These are phyloP conservation scores for Trinectes maculatus DNA, from an alignment of 2,113 vertebrate species.

Conservation along the genomic window DNA sequence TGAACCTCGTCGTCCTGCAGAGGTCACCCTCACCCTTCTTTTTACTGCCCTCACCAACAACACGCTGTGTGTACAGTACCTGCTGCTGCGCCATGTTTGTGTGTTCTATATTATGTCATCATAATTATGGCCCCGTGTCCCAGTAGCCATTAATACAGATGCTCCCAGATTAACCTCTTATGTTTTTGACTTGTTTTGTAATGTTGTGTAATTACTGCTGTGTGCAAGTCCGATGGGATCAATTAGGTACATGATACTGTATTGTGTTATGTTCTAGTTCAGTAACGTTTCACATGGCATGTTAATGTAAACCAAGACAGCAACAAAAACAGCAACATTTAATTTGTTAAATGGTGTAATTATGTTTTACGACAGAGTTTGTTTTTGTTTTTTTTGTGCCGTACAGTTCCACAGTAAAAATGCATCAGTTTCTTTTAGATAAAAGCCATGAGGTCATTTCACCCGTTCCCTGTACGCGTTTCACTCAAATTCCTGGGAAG, in stretches of 20 bases:
- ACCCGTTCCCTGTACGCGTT: neutral
- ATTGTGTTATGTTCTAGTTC: neutral
- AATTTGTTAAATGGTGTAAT: no score
- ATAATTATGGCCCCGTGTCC: neutral
- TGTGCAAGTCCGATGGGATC: neutral
- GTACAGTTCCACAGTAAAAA: no score
- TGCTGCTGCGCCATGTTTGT: conserved; percentile 9
- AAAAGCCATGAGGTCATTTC: neutral
- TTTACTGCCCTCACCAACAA: neutral
- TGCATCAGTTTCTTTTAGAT: no score
- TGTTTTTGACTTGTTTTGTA: conserved; percentile 3
- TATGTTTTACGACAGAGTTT: neutral
- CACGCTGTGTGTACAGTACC: neutral
- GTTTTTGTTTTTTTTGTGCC: neutral
- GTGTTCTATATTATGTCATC: no score
- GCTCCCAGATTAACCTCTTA: conserved; percentile 10
- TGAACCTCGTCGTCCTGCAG: conserved; percentile 60
- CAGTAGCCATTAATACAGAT: neutral
- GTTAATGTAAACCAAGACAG: no score
- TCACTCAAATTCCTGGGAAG: neutral
- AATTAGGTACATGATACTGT: neutral
- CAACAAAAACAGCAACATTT: no score
- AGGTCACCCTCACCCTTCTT: conserved; percentile 64
- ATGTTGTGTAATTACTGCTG: conserved; percentile 3
- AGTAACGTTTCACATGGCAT: neutral